Evolutionary conservation across 2,113 vertebrate genomes (phyloP), one percentile per base, ranked within the genome.

Genomic region (Sapayoa aenigma): DNA sequence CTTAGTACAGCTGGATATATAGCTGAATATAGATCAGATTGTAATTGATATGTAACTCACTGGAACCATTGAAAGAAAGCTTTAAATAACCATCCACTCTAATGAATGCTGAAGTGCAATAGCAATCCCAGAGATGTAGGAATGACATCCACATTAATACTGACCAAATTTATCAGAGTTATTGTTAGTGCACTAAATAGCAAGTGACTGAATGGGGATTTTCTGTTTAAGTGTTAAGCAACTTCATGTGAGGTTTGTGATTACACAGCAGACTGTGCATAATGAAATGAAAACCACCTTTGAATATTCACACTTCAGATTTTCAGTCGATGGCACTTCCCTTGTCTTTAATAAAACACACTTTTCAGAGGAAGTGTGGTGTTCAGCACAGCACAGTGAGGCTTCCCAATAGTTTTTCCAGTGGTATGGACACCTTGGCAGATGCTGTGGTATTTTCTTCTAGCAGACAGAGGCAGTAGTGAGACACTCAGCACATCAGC

Each of bases 1-100:
- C 37, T 72, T 65, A 71, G 83, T 85, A 47, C 71, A 91, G 86
- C 77, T 85, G 77, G 69, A 37, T 91, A 19, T 79, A 28, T 55
- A 78, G 39, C 62, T 82, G 87, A 75, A 81, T 93, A 71, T 67
- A 84, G 94, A 79, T 60, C 86, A 89, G 58, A 69, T 69, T 90
- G 13, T 90, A 95, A 96, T 82, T 95, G 90, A 90, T 93, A 75
- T 5, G 53, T 72, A 96, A 89, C 74, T 95, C 76, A 53, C 42
- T 87, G 62, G 53, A 94, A 68, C 56, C 39, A 55, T 2, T 92
- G 92, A 69, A 94, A 87, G 46, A 71, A 90, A 69, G 72, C 95
- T 95, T 86, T 67, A 92, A 92, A 49, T 67, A 95, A 58, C 80
- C 66, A 59, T 85, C 60, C 25, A 4, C 62, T 77, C 47, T 75